These are phyloP conservation scores for Aphelenchoides bicaudatus DNA, from an alignment of 2,888 invertebrate genomes.

Conservation along the genomic window DNA sequence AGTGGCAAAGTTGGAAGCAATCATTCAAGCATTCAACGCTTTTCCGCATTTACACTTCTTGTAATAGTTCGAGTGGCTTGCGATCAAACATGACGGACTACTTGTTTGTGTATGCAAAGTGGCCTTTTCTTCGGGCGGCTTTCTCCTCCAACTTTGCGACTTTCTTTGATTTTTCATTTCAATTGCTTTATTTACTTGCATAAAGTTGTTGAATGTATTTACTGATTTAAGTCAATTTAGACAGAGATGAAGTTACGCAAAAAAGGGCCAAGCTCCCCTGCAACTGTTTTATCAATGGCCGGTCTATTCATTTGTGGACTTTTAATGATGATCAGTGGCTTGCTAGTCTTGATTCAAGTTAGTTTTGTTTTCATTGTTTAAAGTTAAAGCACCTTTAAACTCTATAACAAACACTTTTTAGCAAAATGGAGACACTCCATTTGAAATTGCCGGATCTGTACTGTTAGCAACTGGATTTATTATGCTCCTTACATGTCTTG, in stretches of 20 bases:
- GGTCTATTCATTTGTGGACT: slow-evolving; percentile 58
- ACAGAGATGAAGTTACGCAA: slow-evolving; percentile 44
- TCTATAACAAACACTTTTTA: slow-evolving; percentile 31
- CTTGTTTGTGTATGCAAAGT: slow-evolving; percentile 1
- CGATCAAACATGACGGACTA: neutral
- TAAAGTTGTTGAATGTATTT: neutral
- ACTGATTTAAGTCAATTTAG: slow-evolving; percentile 28
- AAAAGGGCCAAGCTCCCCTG: slow-evolving; percentile 55
- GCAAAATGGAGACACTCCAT: slow-evolving; percentile 46
- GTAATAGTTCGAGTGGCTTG: slow-evolving; percentile 7
- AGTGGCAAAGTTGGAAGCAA: too few relatives aligned
- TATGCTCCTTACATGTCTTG: slow-evolving; percentile 51
- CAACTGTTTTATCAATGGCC: slow-evolving; percentile 55
- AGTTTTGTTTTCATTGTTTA: slow-evolving; percentile 24
- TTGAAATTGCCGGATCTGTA: slow-evolving; percentile 49
- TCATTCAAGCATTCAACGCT: neutral
- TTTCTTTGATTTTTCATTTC: neutral
- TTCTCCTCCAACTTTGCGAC: neutral
- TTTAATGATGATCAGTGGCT: slow-evolving; percentile 50
- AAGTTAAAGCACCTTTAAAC: slow-evolving; percentile 13
- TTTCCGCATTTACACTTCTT: neutral
- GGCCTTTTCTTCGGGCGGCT: neutral
- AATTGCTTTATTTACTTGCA: neutral
- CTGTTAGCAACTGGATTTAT: slow-evolving; percentile 49
- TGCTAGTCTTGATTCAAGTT: slow-evolving; percentile 55